These are phyloP conservation scores for Emydocephalus ijimae DNA, from an alignment of 2,113 vertebrate genomes.

Conservation along the genomic window DNA sequence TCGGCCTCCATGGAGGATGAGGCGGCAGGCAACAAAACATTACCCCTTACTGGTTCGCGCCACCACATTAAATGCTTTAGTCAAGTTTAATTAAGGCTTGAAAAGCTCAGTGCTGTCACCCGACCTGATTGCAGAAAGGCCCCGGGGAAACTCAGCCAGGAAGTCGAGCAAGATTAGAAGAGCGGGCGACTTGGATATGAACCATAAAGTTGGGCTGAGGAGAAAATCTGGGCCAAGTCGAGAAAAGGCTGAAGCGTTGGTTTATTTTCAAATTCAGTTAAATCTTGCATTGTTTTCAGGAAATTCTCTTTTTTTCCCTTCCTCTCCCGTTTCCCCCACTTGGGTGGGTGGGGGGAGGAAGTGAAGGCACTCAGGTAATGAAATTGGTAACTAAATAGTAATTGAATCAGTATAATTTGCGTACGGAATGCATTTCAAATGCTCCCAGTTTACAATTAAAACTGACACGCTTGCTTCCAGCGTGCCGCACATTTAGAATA, in stretches of 20 bases:
- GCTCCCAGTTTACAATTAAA: constrained; percentile 84
- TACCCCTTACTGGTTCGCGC: constrained; percentile 16
- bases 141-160: constrained; percentile 16
- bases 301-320: constrained; percentile 24
- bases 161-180: neutral
- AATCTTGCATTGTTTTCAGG: constrained; percentile 62
- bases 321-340: neutral
- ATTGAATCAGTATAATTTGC: constrained; percentile 86
- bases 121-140: neutral
- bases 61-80: neutral
- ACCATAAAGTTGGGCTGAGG: neutral
- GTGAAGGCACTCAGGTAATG: constrained; percentile 76
- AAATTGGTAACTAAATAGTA: constrained; percentile 84
- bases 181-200: neutral
- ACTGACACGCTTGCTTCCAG: constrained; percentile 77
- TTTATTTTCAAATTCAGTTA: neutral
- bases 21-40: neutral
- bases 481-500: constrained; percentile 70
- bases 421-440: constrained; percentile 81
- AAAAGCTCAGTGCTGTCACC: neutral
- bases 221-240: neutral
- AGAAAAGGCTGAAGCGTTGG: neutral
- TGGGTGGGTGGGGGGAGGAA: neutral
- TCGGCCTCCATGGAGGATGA: too few relatives aligned
- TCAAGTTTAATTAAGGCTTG: constrained; percentile 36